A percentile compares a stretch with the other conserved stretches of the same genome.
Conservation (phyloP, 1,140 invertebrate genomes). For the Eurosta solidaginis region DNA sequence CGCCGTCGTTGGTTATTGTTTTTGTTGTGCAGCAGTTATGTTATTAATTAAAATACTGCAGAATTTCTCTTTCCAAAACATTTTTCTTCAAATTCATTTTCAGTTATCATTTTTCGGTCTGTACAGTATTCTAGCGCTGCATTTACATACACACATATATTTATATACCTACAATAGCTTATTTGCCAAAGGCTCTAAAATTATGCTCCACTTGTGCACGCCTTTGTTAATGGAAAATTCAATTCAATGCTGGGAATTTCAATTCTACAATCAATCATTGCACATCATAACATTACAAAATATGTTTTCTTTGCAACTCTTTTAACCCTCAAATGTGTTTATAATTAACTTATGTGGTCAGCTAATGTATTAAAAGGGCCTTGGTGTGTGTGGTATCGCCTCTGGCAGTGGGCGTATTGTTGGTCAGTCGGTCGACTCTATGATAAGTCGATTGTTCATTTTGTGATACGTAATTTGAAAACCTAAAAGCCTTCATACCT, state of each 20-base stretch:
- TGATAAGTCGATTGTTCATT: not conserved
- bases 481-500: too few species aligned
- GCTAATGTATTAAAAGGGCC: too few species aligned
- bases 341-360: slow-evolving; percentile 15
- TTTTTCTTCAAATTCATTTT: not conserved
- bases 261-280: slow-evolving; percentile 11
- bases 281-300: not conserved
- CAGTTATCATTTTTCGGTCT: not conserved
- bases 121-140: not conserved
- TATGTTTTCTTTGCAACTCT: not conserved
- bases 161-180: not conserved
- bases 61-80: not conserved
- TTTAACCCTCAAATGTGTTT: not conserved
- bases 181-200: not conserved
- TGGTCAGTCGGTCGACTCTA: not conserved
- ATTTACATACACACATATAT: not conserved
- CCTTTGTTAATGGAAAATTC: not conserved
- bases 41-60: slow-evolving; percentile 15
- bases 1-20: not conserved
- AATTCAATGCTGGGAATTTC: not conserved
- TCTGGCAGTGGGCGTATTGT: not conserved
- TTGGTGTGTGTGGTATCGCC: not conserved
- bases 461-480: too few species aligned
- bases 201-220: not conserved
- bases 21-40: slow-evolving; percentile 7